Base-by-base conservation (phyloP, 2,888 invertebrate genomes). In the Notodonta ziczac region DNA sequence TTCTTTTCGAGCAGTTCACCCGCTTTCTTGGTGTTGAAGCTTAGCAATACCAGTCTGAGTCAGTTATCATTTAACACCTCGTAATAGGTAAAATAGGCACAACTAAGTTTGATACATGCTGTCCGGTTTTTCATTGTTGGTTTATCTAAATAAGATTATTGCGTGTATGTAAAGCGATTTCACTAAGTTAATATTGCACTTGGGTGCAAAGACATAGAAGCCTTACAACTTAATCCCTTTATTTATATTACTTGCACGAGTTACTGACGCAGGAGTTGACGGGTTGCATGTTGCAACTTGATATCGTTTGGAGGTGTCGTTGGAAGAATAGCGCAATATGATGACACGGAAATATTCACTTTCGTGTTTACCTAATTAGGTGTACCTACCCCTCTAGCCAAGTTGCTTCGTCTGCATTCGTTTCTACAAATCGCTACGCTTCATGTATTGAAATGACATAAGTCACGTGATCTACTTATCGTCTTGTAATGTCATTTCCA, bases 191-290 rank as follows among this genome's bases (percentile, higher is more conserved):
- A 77, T 72, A 70, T 70, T 66, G 67, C 70, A 66, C 65, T 69
- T 59, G 50, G 40, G 52, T 63, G 64, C 61, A 35, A 60, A 61
- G 77, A 74, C 74, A 80, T 66, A 66, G 89, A 90, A 90, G 81
- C 87, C 88, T 70, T 75, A 77, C 81, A 84, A 80, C 68, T 65
- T 80, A 87, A 89, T 89, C 88, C 87, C 80, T 80, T 88, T 88
- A 85, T 63, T 88, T 50, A 52, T 24, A 46, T 75, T 73, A 46
- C 24, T 46, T 56, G 56, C 44, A 32, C 6, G 2, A 46, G 13
- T 32, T 44, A 24, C 24, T 39, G 32, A 4, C 10, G n/a, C 8
- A 42, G 42, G 12, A 42, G 42, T 42, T 10, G 42, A 35, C 24
- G 24, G 24, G 24, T 24, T 35, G 35, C 35, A 35, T 35, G 35